Evolutionary conservation across 2,113 vertebrate genomes (phyloP).

Genomic region (Pseudolaguvia tuberculata): DNA sequence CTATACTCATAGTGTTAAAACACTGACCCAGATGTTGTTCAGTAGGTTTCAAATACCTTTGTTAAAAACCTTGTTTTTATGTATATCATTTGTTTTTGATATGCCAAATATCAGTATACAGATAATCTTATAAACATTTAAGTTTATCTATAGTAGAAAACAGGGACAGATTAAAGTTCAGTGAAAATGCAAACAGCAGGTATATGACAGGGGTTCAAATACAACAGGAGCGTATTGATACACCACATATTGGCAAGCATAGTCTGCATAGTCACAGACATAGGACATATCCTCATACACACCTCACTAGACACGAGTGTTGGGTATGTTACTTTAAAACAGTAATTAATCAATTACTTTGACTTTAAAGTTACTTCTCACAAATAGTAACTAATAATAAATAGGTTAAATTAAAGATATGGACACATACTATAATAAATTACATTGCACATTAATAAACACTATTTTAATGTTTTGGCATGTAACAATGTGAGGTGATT

Average conservation of each 20-base stretch:
- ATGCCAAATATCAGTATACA: neutral
- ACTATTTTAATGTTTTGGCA: too few species aligned
- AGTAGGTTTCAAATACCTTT: slow-evolving; percentile 27
- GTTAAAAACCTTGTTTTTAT: slow-evolving; percentile 11
- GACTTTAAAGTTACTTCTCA: too few species aligned
- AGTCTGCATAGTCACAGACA: neutral
- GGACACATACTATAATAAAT: too few species aligned
- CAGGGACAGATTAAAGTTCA: neutral
- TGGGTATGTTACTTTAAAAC: too few species aligned
- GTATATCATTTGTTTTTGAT: neutral
- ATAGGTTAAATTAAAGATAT: too few species aligned
- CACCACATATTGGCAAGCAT: neutral
- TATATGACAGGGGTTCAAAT: neutral
- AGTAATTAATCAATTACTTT: too few species aligned
- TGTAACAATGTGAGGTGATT: too few species aligned
- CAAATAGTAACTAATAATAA: too few species aligned
- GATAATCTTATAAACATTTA: neutral
- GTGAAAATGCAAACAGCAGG: neutral
- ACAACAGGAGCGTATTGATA: neutral
- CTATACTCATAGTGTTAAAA: slow-evolving; percentile 30
- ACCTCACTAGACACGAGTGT: neutral
- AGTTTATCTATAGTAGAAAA: neutral
- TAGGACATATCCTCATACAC: neutral
- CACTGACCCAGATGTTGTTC: slow-evolving; percentile 30
- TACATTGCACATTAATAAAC: too few species aligned